Evolutionary conservation across 2,888 invertebrate species (phyloP).

Genomic region (Antheraea yamamai): DNA sequence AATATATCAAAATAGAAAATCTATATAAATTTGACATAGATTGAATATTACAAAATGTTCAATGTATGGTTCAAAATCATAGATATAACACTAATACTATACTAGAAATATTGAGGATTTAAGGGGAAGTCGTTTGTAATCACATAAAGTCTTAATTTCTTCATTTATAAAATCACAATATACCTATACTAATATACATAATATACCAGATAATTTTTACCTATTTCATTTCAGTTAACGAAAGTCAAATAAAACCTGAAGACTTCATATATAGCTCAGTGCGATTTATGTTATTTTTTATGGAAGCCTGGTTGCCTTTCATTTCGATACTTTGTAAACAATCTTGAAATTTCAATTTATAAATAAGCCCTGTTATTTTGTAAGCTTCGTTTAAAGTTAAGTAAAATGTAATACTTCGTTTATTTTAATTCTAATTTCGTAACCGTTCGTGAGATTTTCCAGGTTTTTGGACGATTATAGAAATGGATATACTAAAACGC

Average conservation of each 20-base stretch:
- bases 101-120: not conserved
- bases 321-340: conserved; percentile 25
- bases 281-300: conserved; percentile 26
- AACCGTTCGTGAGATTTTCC: conserved; percentile 21
- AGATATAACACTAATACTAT: not conserved
- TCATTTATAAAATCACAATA: too few relatives aligned
- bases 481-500: not conserved
- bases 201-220: not conserved
- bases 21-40: too few relatives aligned
- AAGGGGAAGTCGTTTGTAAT: not conserved
- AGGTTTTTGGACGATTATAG: conserved; percentile 7
- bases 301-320: conserved; percentile 20
- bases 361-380: conserved; percentile 31
- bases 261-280: not conserved
- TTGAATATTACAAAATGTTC: too few relatives aligned
- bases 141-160: not conserved
- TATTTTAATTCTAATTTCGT: conserved; percentile 38
- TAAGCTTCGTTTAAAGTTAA: conserved; percentile 34
- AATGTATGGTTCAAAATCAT: too few relatives aligned
- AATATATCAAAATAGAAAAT: too few relatives aligned
- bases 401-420: conserved; percentile 39
- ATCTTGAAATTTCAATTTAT: conserved; percentile 31
- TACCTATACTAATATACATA: too few relatives aligned
- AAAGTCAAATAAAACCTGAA: not conserved
- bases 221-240: not conserved